Base-by-base conservation (phyloP, 2,888 invertebrate genomes). In the Tipula helvola region DNA sequence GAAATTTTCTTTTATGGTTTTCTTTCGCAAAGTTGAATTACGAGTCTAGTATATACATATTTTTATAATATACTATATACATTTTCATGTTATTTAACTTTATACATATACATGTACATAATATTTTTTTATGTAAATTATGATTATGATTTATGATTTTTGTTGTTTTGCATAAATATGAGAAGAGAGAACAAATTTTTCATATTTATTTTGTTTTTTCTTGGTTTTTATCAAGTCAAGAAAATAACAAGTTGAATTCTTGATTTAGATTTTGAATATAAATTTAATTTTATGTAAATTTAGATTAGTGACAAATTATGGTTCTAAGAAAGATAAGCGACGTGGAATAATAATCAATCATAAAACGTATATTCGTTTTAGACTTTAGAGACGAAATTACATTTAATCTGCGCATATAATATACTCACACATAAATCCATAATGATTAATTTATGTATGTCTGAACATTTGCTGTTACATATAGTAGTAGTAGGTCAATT, bases 61-160 rank as follows among this genome's bases (percentile, higher is more conserved):
- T 28, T 39, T 7, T 39, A 7, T 39, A n/a, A 39, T 39, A 3
- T 39, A 39, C 39, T 2, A 28, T 28, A 39, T 39, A 39, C 3
- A 71, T 71, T 28, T 71, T 28, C 8, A 71, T 71, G 71, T 71
- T 71, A 10, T 71, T 71, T 71, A 71, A 71, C 28, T 71, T 71
- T 71, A 71, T 71, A 16, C 10, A 28, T 10, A 71, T 7, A 57
- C 28, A 57, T n/a, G n/a, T 7, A 57, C 16, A 57, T 12, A 57
- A 52, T 10, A 71, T 28, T 28, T 28, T 28, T 71, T 71, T 71
- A 71, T 71, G 71, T 28, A 71, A 71, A 71, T 71, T 71, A 71
- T 71, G 71, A 71, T 71, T 71, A 71, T 71, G 71, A 71, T 71
- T 71, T 71, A 71, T 71, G 71, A 71, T 71, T 71, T 71, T 71